Evolutionary conservation across 2,888 invertebrate genomes (phyloP).

Genomic region (Nyleta sp.): DNA sequence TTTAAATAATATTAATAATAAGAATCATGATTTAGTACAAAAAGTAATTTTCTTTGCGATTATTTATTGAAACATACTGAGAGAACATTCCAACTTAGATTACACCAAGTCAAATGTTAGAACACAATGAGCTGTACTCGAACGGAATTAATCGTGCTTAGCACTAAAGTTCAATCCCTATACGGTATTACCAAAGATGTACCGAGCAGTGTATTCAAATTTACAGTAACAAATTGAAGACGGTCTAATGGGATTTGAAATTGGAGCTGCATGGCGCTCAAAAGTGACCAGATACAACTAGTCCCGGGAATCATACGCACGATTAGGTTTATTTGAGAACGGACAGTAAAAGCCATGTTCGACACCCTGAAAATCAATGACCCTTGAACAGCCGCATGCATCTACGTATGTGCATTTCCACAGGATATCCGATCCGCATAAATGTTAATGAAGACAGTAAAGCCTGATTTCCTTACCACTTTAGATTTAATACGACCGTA

Average conservation of each 20-base stretch:
- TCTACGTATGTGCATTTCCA: slow-evolving; percentile 48
- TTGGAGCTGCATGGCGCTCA: slow-evolving; percentile 54
- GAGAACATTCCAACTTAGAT: slow-evolving; percentile 23
- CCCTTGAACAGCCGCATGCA: slow-evolving; percentile 63
- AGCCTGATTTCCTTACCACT: slow-evolving; percentile 47
- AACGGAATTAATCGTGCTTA: slow-evolving; percentile 55
- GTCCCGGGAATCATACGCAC: slow-evolving; percentile 69
- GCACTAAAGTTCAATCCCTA: slow-evolving; percentile 32
- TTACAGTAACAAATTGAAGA: slow-evolving; percentile 48
- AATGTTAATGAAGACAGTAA: slow-evolving; percentile 51
- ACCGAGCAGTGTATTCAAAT: slow-evolving; percentile 42
- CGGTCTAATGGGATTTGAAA: slow-evolving; percentile 51
- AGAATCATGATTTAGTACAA: too few relatives aligned
- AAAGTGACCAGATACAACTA: slow-evolving; percentile 75
- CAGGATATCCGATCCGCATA: slow-evolving; percentile 41
- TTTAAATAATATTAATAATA: too few relatives aligned
- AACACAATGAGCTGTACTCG: slow-evolving; percentile 42
- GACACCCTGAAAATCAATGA: slow-evolving; percentile 75
- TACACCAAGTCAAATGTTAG: slow-evolving; percentile 36
- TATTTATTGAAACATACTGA: slow-evolving; percentile 14
- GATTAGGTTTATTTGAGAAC: slow-evolving; percentile 79
- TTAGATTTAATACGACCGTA: slow-evolving; percentile 7
- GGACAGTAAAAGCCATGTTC: slow-evolving; percentile 71
- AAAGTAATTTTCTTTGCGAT: too few relatives aligned
- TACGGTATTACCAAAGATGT: slow-evolving; percentile 38